These are phyloP conservation scores for Arbacia lixula DNA, from an alignment of 53 echinoderm and acorn worm species.

Conservation along the genomic window DNA sequence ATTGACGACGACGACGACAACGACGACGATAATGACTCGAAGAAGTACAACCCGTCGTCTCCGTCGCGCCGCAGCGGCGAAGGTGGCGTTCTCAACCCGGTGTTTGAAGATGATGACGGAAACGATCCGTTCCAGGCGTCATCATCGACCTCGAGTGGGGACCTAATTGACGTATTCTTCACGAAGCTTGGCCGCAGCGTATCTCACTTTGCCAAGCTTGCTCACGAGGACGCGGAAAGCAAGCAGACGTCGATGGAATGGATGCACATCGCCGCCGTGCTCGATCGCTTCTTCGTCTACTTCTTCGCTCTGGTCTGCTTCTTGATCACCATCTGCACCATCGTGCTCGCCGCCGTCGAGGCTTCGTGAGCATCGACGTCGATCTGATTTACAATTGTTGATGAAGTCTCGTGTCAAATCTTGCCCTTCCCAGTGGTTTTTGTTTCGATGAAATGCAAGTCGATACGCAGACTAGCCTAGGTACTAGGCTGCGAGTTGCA, in stretches of 20 bases:
- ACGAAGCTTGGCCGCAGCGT: slow-evolving; percentile 70
- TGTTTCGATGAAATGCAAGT: too few relatives aligned
- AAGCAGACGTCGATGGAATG: slow-evolving; percentile 76
- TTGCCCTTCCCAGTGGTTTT: too few relatives aligned
- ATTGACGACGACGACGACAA: slow-evolving; percentile 30
- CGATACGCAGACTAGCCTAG: not conserved
- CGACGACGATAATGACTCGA: not conserved
- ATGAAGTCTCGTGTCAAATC: too few relatives aligned
- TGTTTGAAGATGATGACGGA: slow-evolving; percentile 88
- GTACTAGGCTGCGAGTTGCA: not conserved
- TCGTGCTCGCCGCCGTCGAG: slow-evolving; percentile 58
- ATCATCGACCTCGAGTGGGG: not conserved
- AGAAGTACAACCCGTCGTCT: not conserved
- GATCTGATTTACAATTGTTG: too few relatives aligned
- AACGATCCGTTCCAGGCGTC: slow-evolving; percentile 22
- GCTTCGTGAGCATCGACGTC: not conserved
- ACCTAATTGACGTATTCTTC: slow-evolving; percentile 75
- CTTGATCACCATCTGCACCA: slow-evolving; percentile 52
- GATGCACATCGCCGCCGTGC: slow-evolving; percentile 80
- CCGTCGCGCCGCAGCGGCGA: slow-evolving; percentile 10
- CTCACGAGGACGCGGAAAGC: slow-evolving; percentile 63
- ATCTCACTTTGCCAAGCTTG: slow-evolving; percentile 62
- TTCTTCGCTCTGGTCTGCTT: slow-evolving; percentile 60
- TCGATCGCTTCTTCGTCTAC: slow-evolving; percentile 77
- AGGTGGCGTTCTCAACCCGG: slow-evolving; percentile 78